Conservation (phyloP, 2,113 vertebrate genomes). For the Narcine bancroftii region DNA sequence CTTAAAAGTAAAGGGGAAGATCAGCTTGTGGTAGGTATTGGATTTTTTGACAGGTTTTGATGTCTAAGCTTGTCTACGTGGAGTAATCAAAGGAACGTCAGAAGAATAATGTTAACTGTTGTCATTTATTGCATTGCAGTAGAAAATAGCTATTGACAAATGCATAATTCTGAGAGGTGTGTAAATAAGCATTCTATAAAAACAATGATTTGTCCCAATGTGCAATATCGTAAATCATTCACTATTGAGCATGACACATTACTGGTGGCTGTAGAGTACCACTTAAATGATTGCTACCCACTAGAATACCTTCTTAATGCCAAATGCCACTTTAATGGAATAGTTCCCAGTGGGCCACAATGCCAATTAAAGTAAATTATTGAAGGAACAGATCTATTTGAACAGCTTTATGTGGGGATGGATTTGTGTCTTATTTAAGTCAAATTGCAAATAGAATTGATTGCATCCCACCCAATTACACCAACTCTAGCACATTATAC, state of each 20-base stretch:
- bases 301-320: neutral
- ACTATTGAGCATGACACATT: neutral
- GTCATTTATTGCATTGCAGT: neutral
- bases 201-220: neutral
- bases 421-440: neutral
- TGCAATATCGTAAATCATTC: neutral
- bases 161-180: neutral
- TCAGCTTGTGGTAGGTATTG: neutral
- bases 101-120: neutral
- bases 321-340: conserved; percentile 21
- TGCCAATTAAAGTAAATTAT: neutral
- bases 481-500: neutral
- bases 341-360: conserved; percentile 10
- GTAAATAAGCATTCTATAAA: neutral
- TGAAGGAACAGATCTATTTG: neutral
- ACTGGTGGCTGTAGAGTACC: neutral
- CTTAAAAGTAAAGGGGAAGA: neutral
- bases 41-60: neutral
- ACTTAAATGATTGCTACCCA: neutral
- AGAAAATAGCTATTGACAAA: neutral
- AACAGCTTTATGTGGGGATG: neutral
- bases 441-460: neutral
- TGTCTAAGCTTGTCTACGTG: neutral
- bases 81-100: neutral
- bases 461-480: conserved; percentile 16